Evolutionary conservation across 1,140 invertebrate species (phyloP).

Genomic region (Caenorhabditis briggsae): DNA sequence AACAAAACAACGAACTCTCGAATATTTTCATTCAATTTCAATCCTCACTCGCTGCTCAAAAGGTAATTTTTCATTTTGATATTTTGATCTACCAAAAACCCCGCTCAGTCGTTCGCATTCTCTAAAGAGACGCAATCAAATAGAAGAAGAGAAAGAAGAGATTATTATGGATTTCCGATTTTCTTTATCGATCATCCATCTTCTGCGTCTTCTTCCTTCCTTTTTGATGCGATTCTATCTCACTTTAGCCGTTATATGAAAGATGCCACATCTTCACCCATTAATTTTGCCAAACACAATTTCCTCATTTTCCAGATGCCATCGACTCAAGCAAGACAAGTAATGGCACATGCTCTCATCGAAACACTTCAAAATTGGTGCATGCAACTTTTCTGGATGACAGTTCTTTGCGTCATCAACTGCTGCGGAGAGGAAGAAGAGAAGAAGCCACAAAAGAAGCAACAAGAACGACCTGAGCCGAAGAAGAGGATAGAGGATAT

Average conservation of each 20-base stretch:
- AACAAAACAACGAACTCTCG: constrained; percentile 33
- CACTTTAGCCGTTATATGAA: not conserved
- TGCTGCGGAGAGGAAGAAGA: constrained; percentile 34
- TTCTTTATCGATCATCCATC: too few relatives aligned
- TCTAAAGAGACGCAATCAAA: too few relatives aligned
- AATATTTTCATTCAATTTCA: constrained; percentile 15
- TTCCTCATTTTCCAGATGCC: constrained; percentile 42
- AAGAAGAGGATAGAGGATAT: constrained; percentile 50
- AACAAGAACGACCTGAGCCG: constrained; percentile 18
- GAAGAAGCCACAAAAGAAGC: constrained; percentile 13
- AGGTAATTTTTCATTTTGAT: constrained; percentile 10
- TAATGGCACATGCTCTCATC: constrained; percentile 37
- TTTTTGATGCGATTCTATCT: too few relatives aligned
- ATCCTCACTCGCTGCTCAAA: constrained; percentile 2
- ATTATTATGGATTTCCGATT: too few relatives aligned
- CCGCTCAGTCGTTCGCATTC: too few relatives aligned
- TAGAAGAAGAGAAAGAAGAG: too few relatives aligned
- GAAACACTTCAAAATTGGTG: constrained; percentile 50
- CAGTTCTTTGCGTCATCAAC: constrained; percentile 49
- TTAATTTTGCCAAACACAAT: not conserved
- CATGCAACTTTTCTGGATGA: constrained; percentile 59
- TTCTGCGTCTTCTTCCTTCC: too few relatives aligned
- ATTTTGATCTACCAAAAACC: not conserved
- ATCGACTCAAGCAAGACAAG: constrained; percentile 35
- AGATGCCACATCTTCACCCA: not conserved